Percentiles rank a stretch among this genome's conserved stretches.
Conservation (phyloP, 30 jellyfish, hydroid and myxozoan genomes). For the Hydractinia symbiolongicarpus region DNA sequence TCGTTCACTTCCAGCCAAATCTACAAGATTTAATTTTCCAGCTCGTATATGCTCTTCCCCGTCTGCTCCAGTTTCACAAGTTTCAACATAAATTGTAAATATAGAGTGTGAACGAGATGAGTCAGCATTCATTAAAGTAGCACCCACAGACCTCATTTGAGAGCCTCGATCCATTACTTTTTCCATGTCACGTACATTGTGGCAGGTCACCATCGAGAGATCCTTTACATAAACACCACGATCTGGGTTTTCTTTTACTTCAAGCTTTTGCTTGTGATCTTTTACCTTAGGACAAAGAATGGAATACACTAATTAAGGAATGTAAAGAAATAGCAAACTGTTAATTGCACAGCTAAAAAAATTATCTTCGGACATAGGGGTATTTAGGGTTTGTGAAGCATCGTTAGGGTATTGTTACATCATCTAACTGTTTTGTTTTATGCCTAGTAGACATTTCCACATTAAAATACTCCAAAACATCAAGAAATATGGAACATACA, state of each 20-base stretch:
- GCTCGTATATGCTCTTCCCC: slow-evolving; percentile 94
- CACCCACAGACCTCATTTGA: slow-evolving; percentile 92
- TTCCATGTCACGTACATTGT: slow-evolving; percentile 86
- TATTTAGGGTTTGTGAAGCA: too few species aligned
- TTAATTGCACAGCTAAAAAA: too few species aligned
- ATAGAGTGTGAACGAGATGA: slow-evolving; percentile 96
- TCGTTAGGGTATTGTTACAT: too few species aligned
- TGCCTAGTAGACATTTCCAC: too few species aligned
- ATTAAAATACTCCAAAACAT: too few species aligned
- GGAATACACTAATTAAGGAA: too few species aligned
- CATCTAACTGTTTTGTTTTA: too few species aligned
- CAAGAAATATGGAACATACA: too few species aligned
- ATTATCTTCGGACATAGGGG: too few species aligned
- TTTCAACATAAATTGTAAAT: slow-evolving; percentile 88
- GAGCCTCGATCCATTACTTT: slow-evolving; percentile 87
- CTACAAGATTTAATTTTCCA: slow-evolving; percentile 87
- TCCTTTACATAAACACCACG: slow-evolving; percentile 88
- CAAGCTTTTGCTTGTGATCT: slow-evolving; percentile 76
- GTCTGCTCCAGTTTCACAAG: slow-evolving; percentile 84
- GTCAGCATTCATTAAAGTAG: slow-evolving; percentile 97
- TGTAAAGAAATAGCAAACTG: too few species aligned
- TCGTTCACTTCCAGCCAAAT: slow-evolving; percentile 97
- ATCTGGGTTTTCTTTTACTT: slow-evolving; percentile 92
- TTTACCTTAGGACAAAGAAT: slow-evolving; percentile 22
- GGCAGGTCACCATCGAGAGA: slow-evolving; percentile 79